These are phyloP conservation scores for Diabrotica virgifera DNA, from an alignment of 1,140 invertebrate genomes.

Conservation along the genomic window DNA sequence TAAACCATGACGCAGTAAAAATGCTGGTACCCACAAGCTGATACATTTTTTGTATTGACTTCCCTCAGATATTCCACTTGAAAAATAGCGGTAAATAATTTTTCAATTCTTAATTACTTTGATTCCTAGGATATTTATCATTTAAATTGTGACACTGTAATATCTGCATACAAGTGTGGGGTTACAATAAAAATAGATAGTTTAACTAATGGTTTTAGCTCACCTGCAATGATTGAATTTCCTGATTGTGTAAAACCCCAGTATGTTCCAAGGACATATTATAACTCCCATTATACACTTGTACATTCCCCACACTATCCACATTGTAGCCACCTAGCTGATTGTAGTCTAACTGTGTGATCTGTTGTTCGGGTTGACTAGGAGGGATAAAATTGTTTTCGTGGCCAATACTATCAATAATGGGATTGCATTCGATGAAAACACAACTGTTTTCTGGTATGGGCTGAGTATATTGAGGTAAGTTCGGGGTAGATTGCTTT, in stretches of 20 bases:
- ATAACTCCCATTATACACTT: constrained; percentile 28
- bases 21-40: too few species aligned
- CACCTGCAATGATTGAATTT: constrained; percentile 20
- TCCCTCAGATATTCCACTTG: too few species aligned
- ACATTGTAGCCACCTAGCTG: constrained; percentile 33
- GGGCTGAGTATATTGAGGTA: constrained; percentile 15
- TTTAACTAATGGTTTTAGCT: constrained; percentile 3
- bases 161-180: too few species aligned
- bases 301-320: constrained; percentile 33
- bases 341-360: constrained; percentile 38
- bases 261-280: constrained; percentile 9
- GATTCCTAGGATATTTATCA: too few species aligned
- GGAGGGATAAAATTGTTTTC: constrained; percentile 10
- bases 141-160: too few species aligned
- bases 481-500: constrained; percentile 4
- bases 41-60: too few species aligned
- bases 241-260: constrained; percentile 27
- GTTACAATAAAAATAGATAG: background rate
- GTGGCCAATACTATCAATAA: constrained; percentile 17
- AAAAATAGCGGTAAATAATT: too few species aligned
- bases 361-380: constrained; percentile 14
- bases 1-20: too few species aligned
- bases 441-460: constrained; percentile 13
- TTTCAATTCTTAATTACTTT: too few species aligned
- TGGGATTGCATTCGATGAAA: constrained; percentile 23